Evolutionary conservation across 2,888 invertebrate species (phyloP), one percentile per base, ranked within the genome.

Genomic region (Netelia melanura): DNA sequence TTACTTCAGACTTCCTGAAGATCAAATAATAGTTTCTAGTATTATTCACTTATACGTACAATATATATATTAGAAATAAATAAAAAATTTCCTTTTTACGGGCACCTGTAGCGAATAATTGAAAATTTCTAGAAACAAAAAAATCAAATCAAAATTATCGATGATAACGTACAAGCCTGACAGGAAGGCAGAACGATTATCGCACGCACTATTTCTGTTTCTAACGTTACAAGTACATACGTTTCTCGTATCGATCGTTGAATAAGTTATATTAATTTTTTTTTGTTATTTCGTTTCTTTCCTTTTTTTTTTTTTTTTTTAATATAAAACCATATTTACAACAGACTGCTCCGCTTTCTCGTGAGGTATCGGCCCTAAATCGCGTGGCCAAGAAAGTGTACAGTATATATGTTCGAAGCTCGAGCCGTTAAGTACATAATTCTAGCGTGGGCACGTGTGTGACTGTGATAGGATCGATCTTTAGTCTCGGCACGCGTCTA

Each of bases 251-350:
- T 68, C 25, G 10, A 25, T 76, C 48, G 67, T 68, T 25, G 75
- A 64, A 83, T 54, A 75, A 64, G 44, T 79, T 70, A 70, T 62
- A 77, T 62, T 67, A 52, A 21, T 65, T 21, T n/a, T 68, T 56
- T 43, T 38, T 48, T 65, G 30, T 64, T 75, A 43, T 2, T 72
- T 72, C 11, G 6, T 14, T 67, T 30, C 38, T 17, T 62, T 17
- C 11, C 10, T 62, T 64, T 70, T 67, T 38, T 56, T 56, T 71
- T 70, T 62, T 64, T 70, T 67, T 38, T 56, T 56, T 71, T 70
- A 64, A 90, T 91, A 91, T 89, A 91, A 91, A 91, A 91, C 88
- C 90, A 89, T 91, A 91, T 91, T 89, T 91, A 91, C 91, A 91
- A 91, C 89, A 90, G 90, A 90, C 89, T 89, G 88, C 88, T 88